Evolutionary conservation across 2,797 vertebrate genomes (phyloP).

Genomic region (Babyrousa celebensis): DNA sequence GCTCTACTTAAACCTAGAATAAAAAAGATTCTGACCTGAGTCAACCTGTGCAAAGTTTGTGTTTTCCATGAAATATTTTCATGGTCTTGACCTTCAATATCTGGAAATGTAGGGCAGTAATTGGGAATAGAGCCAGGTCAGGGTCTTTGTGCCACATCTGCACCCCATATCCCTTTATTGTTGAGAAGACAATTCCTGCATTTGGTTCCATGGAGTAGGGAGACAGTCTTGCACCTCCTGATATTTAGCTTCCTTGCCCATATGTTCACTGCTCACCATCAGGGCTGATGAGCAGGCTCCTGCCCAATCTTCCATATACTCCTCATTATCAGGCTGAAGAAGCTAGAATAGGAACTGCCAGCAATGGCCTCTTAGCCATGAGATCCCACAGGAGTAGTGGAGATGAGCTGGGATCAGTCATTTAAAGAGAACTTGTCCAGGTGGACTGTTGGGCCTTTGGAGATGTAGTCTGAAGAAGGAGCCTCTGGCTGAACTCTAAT

Average conservation of each 20-base stretch:
- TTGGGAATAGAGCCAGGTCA: not conserved
- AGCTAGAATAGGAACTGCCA: not conserved
- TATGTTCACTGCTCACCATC: not conserved
- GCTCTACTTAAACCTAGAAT: not conserved
- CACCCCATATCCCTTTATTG: not conserved
- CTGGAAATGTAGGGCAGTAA: not conserved
- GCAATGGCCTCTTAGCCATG: not conserved
- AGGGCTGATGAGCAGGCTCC: not conserved
- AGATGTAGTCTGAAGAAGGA: not conserved
- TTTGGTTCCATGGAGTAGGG: not conserved
- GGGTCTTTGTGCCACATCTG: not conserved
- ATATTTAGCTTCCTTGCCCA: not conserved
- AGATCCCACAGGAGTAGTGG: not conserved
- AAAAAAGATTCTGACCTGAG: not conserved
- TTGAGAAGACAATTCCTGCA: not conserved
- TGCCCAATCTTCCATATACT: not conserved
- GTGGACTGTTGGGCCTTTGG: not conserved
- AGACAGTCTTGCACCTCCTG: not conserved
- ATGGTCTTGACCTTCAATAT: not conserved
- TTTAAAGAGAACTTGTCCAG: not conserved
- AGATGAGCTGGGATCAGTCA: not conserved
- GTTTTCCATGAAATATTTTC: conserved; percentile 34
- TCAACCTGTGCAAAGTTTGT: not conserved
- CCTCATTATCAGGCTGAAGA: not conserved
- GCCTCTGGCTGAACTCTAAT: not conserved